Conservation (phyloP, 35 echinoderm and acorn worm genomes). For the Patiria miniata region DNA sequence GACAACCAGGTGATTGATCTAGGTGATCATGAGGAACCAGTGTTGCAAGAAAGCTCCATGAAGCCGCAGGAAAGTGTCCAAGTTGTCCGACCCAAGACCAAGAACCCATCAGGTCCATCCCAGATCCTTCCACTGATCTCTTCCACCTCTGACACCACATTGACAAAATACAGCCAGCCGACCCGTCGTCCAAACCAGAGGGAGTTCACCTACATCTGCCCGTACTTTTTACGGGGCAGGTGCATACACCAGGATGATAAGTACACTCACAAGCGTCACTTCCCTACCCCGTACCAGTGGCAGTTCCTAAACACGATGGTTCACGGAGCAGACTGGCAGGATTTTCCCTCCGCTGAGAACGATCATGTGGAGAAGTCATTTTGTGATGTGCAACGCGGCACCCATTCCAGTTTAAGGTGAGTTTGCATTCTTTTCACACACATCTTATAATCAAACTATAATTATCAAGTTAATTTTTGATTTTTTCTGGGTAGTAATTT, state of each 20-base stretch:
- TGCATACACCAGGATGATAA: background rate
- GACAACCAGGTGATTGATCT: no score
- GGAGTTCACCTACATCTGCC: background rate
- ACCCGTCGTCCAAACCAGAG: background rate
- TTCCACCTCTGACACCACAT: background rate
- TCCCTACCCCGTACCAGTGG: constrained; percentile 11
- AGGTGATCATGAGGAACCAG: background rate
- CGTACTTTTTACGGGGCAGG: background rate
- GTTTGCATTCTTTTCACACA: background rate
- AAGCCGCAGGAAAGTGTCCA: no score
- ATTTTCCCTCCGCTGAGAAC: constrained; percentile 2
- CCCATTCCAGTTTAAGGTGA: background rate
- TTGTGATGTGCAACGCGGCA: background rate
- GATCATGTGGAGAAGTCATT: background rate
- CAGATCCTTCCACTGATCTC: background rate
- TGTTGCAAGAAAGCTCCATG: background rate
- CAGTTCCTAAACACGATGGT: background rate
- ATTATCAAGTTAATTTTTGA: no score
- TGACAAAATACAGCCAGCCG: no score
- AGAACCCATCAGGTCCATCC: background rate
- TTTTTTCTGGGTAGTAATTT: no score
- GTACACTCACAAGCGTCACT: background rate
- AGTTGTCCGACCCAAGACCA: background rate
- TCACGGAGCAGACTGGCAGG: background rate
- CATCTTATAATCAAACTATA: no score